Conservation (phyloP, 2,888 invertebrate species). For the Osmoderma eremita region DNA sequence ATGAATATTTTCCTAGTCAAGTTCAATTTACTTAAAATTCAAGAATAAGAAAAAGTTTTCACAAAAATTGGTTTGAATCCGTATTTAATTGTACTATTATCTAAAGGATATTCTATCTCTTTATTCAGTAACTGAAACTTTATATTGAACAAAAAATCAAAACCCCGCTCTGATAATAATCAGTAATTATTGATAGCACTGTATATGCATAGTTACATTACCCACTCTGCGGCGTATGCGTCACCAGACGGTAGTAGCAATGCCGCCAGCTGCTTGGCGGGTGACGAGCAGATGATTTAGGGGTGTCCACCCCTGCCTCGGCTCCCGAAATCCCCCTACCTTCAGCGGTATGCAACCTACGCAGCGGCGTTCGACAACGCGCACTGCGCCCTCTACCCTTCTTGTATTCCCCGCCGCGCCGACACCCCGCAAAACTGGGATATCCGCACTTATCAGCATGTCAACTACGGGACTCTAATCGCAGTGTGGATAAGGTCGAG, state of each 20-base stretch:
- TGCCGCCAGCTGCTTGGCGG: conserved; percentile 56
- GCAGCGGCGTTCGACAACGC: too few relatives aligned
- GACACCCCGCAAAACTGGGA: conserved; percentile 41
- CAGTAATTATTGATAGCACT: neutral
- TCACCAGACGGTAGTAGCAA: conserved; percentile 48
- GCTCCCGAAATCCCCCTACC: conserved; percentile 13
- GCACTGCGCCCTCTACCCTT: too few relatives aligned
- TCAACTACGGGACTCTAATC: conserved; percentile 33
- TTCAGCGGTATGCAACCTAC: too few relatives aligned
- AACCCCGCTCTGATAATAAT: too few relatives aligned
- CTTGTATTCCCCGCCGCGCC: neutral
- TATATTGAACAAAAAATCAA: too few relatives aligned
- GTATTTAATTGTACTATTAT: too few relatives aligned
- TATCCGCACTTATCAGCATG: conserved; percentile 46
- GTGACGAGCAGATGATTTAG: conserved; percentile 60
- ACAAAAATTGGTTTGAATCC: too few relatives aligned
- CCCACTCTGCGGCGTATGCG: conserved; percentile 48
- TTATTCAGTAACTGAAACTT: too few relatives aligned
- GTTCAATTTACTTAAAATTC: too few relatives aligned
- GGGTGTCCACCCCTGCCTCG: conserved; percentile 48
- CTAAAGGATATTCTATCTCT: too few relatives aligned
- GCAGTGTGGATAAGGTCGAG: neutral
- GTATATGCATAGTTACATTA: neutral
- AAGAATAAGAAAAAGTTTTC: too few relatives aligned
- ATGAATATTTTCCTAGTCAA: too few relatives aligned